Conservation (phyloP, 2,888 invertebrate species). For the Tribolium freemani region DNA sequence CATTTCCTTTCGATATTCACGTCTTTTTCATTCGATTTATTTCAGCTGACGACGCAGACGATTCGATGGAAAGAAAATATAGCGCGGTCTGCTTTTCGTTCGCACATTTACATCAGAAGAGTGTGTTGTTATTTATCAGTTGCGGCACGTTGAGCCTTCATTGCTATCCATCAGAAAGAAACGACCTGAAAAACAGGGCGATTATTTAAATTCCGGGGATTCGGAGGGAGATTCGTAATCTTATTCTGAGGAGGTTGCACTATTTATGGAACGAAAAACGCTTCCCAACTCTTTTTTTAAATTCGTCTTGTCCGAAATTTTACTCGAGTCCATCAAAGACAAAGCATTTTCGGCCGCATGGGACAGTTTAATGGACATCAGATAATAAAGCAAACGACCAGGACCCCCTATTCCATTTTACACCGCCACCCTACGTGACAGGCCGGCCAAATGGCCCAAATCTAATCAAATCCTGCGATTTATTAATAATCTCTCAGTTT, state of each 20-base stretch:
- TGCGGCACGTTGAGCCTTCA: constrained; percentile 62
- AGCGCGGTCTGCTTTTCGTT: constrained; percentile 44
- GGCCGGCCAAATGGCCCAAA: constrained; percentile 1
- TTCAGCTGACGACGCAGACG: constrained; percentile 34
- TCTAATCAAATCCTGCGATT: constrained; percentile 12
- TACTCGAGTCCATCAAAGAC: neutral
- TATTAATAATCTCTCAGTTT: constrained; percentile 15
- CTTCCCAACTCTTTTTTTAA: neutral
- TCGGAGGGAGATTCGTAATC: constrained; percentile 22
- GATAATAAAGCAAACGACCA: neutral
- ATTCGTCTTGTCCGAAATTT: neutral
- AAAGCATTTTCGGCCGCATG: constrained; percentile 2
- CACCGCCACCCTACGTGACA: constrained; percentile 8
- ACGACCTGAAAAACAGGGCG: constrained; percentile 61
- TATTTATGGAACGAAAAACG: constrained; percentile 11
- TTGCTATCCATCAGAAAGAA: constrained; percentile 62
- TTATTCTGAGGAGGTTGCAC: constrained; percentile 18
- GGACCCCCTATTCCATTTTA: neutral
- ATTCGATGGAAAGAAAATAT: constrained; percentile 20
- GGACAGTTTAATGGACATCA: constrained; percentile 11
- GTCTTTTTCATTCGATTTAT: constrained; percentile 34
- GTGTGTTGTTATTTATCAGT: constrained; percentile 56
- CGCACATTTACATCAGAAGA: constrained; percentile 58
- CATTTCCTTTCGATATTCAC: constrained; percentile 1
- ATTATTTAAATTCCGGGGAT: constrained; percentile 59